A percentile compares a stretch with the other conserved stretches of the same genome.
Conservation (phyloP, 2,797 vertebrate species). For the Hipposideros larvatus region DNA sequence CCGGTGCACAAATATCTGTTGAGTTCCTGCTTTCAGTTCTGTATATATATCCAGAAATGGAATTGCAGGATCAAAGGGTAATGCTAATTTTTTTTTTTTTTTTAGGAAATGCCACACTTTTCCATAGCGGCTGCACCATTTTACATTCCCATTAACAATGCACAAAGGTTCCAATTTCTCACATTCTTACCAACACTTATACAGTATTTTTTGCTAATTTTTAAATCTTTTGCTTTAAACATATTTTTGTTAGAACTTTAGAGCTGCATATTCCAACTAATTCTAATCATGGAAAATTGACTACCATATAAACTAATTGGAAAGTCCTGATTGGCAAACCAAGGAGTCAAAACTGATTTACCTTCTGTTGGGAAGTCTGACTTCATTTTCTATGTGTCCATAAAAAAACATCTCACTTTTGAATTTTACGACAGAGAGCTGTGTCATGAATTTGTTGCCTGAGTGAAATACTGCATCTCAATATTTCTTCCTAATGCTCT, state of each 20-base stretch:
- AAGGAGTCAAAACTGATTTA: constrained; percentile 65
- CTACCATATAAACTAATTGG: constrained; percentile 1
- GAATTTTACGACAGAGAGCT: constrained; percentile 37
- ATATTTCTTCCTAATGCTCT: not conserved
- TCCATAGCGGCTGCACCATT: not conserved
- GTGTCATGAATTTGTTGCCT: not conserved
- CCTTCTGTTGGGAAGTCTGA: constrained; percentile 2
- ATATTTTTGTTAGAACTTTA: constrained; percentile 34
- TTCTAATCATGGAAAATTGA: constrained; percentile 51
- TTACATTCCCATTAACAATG: not conserved
- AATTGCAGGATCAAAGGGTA: not conserved
- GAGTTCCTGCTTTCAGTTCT: not conserved
- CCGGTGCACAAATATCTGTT: not conserved
- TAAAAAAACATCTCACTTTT: not conserved
- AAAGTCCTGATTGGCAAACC: constrained; percentile 50
- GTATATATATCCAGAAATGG: not conserved
- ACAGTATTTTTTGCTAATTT: not conserved
- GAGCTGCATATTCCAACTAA: constrained; percentile 46
- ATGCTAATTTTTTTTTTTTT: not conserved
- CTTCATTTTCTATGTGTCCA: constrained; percentile 49
- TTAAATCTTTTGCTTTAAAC: constrained; percentile 48
- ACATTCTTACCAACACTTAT: not conserved
- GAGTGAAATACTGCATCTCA: not conserved
- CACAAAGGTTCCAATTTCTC: constrained; percentile 41
- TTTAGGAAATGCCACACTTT: not conserved